Base-by-base conservation (phyloP, 2,888 invertebrate species). In the Cosmorhoe ocellata region DNA sequence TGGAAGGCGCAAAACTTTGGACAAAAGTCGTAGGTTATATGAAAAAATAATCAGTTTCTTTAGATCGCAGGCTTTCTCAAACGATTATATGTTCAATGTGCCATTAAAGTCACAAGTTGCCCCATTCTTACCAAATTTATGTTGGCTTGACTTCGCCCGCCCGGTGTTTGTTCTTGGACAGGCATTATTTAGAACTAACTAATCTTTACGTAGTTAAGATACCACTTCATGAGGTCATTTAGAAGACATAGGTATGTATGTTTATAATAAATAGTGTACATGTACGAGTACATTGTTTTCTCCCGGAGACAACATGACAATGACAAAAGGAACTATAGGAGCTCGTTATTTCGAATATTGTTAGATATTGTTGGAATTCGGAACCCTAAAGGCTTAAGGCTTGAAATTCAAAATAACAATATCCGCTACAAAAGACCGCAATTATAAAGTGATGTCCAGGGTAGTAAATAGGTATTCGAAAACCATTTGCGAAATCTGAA, bases 101-200 rank as follows among this genome's bases (percentile, higher is more conserved):
- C 74, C 76, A 81, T 84, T 84, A 83, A 69, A 81, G 78, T 78
- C 81, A 76, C 77, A 86, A 87, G 76, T 87, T 85, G 64, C 75
- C 74, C 81, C 76, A 76, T 87, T 83, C 76, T 76, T 77, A 74
- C 66, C 64, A 77, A 79, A 87, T 84, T 86, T 85, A 87, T 82
- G 76, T 76, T 55, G 53, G 69, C 58, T 61, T 61, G 62, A 65
- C 67, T 64, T 72, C 54, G n/a, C n/a, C n/a, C n/a, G n/a, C n/a
- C n/a, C n/a, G n/a, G n/a, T n/a, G n/a, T n/a, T n/a, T n/a, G n/a
- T n/a, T n/a, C n/a, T n/a, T n/a, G n/a, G n/a, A n/a, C n/a, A n/a
- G n/a, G n/a, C n/a, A n/a, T n/a, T n/a, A n/a, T n/a, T n/a, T n/a
- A n/a, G n/a, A n/a, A n/a, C n/a, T n/a, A n/a, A n/a, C n/a, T n/a